Evolutionary conservation across 2,888 invertebrate species (phyloP).

Genomic region (Odiellus spinosus): DNA sequence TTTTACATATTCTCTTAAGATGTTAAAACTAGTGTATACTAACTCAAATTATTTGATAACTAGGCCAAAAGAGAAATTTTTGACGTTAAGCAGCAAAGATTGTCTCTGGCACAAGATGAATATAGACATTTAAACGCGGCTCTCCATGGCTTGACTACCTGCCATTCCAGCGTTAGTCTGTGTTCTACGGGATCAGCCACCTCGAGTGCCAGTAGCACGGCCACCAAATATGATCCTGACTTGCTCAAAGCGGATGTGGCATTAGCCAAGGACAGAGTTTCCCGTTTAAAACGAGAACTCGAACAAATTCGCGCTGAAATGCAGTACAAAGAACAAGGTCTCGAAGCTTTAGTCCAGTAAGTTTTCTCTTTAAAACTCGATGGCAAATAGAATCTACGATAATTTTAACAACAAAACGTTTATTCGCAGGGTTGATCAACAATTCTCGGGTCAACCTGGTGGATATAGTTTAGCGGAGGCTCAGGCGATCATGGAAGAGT

Average conservation of each 20-base stretch:
- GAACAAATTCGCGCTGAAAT: constrained; percentile 75
- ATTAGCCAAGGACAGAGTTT: constrained; percentile 31
- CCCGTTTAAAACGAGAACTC: constrained; percentile 18
- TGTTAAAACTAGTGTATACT: too few species aligned
- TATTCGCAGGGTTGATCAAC: constrained; percentile 84
- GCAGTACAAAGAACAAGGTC: constrained; percentile 75
- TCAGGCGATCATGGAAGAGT: constrained; percentile 85
- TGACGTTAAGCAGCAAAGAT: constrained; percentile 83
- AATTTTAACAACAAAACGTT: too few species aligned
- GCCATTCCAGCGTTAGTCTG: constrained; percentile 68
- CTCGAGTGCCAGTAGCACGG: constrained; percentile 61
- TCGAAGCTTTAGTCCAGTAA: constrained; percentile 78
- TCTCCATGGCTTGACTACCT: constrained; percentile 55
- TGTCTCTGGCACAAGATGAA: constrained; percentile 86
- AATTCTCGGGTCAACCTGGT: constrained; percentile 63
- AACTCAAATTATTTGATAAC: too few species aligned
- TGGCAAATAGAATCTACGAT: too few species aligned
- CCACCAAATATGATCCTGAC: constrained; percentile 87
- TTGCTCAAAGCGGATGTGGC: constrained; percentile 79
- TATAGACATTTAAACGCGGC: constrained; percentile 82
- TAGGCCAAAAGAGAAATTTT: constrained; percentile 93
- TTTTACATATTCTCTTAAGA: too few species aligned
- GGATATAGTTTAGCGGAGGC: constrained; percentile 87
- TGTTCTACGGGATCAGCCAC: constrained; percentile 45
- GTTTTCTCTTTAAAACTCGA: too few species aligned